Evolutionary conservation across 2,797 vertebrate genomes (phyloP).

Genomic region (Propithecus perrieri): DNA sequence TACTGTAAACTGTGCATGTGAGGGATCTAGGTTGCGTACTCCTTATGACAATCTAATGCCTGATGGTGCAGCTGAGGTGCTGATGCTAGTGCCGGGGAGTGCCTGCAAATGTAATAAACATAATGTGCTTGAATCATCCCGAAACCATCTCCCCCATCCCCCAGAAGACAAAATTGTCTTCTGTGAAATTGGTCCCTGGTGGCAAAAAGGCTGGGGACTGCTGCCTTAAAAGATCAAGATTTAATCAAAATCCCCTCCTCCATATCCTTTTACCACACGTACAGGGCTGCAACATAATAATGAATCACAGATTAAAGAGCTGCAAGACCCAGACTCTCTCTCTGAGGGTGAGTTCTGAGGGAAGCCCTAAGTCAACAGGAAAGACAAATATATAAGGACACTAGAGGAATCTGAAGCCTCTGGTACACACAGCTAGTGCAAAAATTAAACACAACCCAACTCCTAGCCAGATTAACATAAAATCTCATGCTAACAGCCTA

Average conservation of each 20-base stretch:
- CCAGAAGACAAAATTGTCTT: too few relatives aligned
- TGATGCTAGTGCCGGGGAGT: too few relatives aligned
- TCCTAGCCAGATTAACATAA: neutral
- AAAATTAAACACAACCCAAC: neutral
- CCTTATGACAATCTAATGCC: too few relatives aligned
- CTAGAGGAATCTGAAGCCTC: neutral
- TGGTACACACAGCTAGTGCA: neutral
- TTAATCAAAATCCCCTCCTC: neutral
- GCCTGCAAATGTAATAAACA: too few relatives aligned
- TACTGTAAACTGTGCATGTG: too few relatives aligned
- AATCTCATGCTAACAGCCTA: neutral
- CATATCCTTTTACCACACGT: neutral
- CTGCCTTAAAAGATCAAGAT: neutral
- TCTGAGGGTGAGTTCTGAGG: neutral
- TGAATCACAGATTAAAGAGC: neutral
- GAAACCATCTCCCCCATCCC: too few relatives aligned
- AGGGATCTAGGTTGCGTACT: too few relatives aligned
- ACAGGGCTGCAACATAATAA: neutral
- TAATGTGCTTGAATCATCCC: too few relatives aligned
- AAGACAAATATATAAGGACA: neutral
- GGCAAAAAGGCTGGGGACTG: too few relatives aligned
- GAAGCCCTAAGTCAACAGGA: neutral
- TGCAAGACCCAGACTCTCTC: neutral
- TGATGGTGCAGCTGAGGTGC: too few relatives aligned
- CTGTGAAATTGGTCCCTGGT: too few relatives aligned